Percentiles rank a stretch among this genome's conserved stretches.
Conservation (phyloP, 35 echinoderm and acorn worm species). For the Holothuria glaberrima region DNA sequence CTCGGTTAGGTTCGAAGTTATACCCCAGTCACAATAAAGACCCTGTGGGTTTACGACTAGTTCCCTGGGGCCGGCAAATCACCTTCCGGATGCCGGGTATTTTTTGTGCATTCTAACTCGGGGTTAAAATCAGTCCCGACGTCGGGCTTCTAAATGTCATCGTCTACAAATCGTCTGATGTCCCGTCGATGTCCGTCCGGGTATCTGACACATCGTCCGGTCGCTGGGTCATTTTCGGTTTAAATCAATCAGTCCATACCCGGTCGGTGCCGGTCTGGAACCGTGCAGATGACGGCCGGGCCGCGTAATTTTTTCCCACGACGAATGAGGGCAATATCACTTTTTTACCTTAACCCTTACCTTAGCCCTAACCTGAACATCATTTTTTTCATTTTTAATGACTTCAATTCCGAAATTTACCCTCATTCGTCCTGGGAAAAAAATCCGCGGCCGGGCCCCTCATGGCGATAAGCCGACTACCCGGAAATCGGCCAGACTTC, state of each 20-base stretch:
- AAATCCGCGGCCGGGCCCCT: neutral
- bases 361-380: no score
- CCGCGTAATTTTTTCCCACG: no score
- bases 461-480: neutral
- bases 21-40: neutral
- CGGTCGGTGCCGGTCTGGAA: neutral
- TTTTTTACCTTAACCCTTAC: no score
- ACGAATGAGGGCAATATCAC: neutral
- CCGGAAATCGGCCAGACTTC: neutral
- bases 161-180: neutral
- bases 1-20: no score
- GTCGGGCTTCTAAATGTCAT: neutral
- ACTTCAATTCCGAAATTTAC: no score
- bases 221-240: neutral
- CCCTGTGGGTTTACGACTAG: slow-evolving; percentile 1
- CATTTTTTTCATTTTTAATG: no score
- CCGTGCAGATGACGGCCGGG: neutral
- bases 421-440: no score
- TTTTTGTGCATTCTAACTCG: neutral
- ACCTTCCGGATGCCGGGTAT: neutral
- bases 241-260: neutral
- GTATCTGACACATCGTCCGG: neutral
- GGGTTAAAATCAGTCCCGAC: slow-evolving; percentile 2
- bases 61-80: neutral
- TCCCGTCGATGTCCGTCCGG: neutral